phyloP scores from a whole-genome alignment of 1,140 invertebrate genomes.

The Nomia melanderi region DNA sequence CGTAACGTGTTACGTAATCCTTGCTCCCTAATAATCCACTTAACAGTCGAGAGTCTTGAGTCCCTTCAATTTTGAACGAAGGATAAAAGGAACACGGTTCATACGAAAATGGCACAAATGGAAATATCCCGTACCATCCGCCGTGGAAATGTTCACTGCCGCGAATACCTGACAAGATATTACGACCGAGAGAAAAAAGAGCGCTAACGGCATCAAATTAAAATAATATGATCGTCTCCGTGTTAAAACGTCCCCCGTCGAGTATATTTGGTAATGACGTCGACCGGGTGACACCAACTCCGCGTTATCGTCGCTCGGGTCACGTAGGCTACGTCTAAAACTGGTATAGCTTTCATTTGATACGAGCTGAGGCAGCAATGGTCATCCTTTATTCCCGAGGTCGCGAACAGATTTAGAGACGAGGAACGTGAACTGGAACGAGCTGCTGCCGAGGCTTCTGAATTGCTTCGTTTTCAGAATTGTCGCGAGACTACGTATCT shows the following conservation, averaged over 20 bases:
- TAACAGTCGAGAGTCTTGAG: no score
- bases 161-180: not conserved
- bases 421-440: constrained; percentile 20
- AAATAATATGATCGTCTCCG: not conserved
- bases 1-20: no score
- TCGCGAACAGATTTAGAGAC: constrained; percentile 24
- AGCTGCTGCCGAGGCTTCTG: not conserved
- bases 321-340: constrained; percentile 34
- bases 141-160: no score
- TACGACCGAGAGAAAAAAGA: not conserved
- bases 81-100: no score
- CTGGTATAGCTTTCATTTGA: constrained; percentile 19
- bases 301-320: constrained; percentile 12
- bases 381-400: constrained; percentile 39
- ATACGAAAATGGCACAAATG: no score
- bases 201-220: not conserved
- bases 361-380: constrained; percentile 42
- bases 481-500: not conserved
- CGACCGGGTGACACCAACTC: not conserved
- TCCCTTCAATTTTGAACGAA: no score
- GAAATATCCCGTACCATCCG: not conserved
- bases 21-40: no score
- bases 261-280: constrained; percentile 18
- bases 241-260: constrained; percentile 7
- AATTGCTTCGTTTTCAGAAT: not conserved